phyloP scores from a whole-genome alignment of 2,113 vertebrate genomes.

The Hystrix brachyura region DNA sequence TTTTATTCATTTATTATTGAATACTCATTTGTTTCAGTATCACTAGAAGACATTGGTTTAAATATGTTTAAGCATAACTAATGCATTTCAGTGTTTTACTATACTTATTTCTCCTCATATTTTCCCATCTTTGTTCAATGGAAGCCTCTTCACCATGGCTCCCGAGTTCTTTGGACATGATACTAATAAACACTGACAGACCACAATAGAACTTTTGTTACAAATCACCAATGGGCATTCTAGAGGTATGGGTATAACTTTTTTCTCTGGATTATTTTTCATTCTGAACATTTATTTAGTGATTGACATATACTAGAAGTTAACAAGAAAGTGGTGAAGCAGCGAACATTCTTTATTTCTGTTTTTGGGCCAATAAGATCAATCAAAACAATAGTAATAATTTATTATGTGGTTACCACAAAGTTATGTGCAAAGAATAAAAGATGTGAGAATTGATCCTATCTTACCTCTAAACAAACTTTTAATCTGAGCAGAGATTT shows the following conservation, averaged over 20 bases:
- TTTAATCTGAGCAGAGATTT: conserved; percentile 12
- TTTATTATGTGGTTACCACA: background rate
- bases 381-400: background rate
- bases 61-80: background rate
- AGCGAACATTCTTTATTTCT: conserved; percentile 14
- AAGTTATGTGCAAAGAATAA: background rate
- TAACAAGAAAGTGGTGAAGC: background rate
- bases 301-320: background rate
- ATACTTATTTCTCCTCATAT: background rate
- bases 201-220: background rate
- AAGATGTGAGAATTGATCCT: background rate
- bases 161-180: background rate
- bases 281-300: conserved; percentile 17
- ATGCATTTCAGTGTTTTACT: background rate
- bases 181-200: background rate
- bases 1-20: conserved; percentile 29
- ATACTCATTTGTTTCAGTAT: background rate
- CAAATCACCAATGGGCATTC: background rate
- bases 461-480: background rate
- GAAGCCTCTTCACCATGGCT: background rate
- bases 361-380: background rate
- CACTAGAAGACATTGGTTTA: background rate
- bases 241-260: background rate
- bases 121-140: background rate
- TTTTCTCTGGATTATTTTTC: background rate